Evolutionary conservation across 1,140 invertebrate genomes (phyloP).

Genomic region (Galleria mellonella): DNA sequence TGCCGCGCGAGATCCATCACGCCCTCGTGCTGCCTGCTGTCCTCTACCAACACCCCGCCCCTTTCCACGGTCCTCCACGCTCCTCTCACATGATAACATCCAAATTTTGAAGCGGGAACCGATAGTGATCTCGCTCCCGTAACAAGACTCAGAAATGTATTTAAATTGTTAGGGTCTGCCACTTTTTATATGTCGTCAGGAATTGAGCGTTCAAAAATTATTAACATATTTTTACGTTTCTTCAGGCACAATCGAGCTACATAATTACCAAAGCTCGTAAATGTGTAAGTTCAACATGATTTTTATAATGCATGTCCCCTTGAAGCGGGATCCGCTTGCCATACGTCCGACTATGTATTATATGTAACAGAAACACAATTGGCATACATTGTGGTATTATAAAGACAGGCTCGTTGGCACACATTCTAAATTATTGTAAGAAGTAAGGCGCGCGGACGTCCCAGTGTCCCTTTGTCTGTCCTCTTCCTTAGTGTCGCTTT

Average conservation of each 20-base stretch:
- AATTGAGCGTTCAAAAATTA: background rate
- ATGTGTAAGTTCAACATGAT: constrained; percentile 10
- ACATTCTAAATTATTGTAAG: constrained; percentile 3
- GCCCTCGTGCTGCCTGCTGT: background rate
- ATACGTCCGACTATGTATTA: background rate
- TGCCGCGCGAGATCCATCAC: constrained; percentile 4
- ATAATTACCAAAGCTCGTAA: constrained; percentile 9
- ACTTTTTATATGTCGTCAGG: too few relatives aligned
- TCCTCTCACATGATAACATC: background rate
- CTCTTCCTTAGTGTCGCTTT: constrained; percentile 13
- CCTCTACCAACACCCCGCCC: too few relatives aligned
- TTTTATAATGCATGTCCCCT: constrained; percentile 3
- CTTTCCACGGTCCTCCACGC: background rate
- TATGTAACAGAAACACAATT: background rate
- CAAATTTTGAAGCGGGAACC: background rate
- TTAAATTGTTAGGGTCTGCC: too few relatives aligned
- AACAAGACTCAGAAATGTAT: too few relatives aligned
- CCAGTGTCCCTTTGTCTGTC: background rate
- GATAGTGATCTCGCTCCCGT: background rate
- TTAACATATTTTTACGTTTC: constrained; percentile 10
- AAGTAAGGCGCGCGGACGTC: constrained; percentile 3
- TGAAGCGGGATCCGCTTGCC: background rate
- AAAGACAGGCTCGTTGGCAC: background rate
- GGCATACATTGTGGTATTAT: background rate
- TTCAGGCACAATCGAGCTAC: constrained; percentile 16